Evolutionary conservation across 2,888 invertebrate genomes (phyloP).

Genomic region (Agrotis exclamationis): DNA sequence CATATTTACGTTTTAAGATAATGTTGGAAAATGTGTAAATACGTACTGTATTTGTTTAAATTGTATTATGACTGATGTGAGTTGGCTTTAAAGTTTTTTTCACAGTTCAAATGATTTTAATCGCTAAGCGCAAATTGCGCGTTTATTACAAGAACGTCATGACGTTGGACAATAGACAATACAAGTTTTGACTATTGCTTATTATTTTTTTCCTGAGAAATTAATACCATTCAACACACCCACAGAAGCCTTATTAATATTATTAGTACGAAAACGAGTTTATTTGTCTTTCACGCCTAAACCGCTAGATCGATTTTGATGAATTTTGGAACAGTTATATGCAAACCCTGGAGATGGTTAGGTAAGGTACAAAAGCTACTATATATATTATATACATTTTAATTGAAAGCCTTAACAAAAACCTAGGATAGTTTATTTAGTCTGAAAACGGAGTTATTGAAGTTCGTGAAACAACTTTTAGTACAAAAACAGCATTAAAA

Average conservation of each 20-base stretch:
- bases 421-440: conserved; percentile 14
- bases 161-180: conserved; percentile 13
- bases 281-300: no score
- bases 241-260: not conserved
- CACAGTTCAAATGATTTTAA: conserved; percentile 44
- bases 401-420: conserved; percentile 17
- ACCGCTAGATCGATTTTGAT: no score
- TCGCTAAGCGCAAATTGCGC: conserved; percentile 30
- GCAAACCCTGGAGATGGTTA: no score
- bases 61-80: conserved; percentile 54
- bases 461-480: conserved; percentile 28
- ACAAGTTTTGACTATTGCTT: conserved; percentile 30
- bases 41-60: conserved; percentile 62
- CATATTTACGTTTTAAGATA: conserved; percentile 74
- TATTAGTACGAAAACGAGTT: no score
- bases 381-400: no score
- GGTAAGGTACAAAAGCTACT: no score
- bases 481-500: conserved; percentile 15
- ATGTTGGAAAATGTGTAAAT: conserved; percentile 63
- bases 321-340: no score
- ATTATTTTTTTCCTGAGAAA: conserved; percentile 14
- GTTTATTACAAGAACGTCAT: conserved; percentile 23
- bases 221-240: conserved; percentile 20
- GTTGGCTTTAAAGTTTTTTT: conserved; percentile 34
- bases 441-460: conserved; percentile 19